Evolutionary conservation across 2,113 vertebrate species (phyloP), one percentile per base, ranked within the genome.

Genomic region (Tragelaphus scriptus): DNA sequence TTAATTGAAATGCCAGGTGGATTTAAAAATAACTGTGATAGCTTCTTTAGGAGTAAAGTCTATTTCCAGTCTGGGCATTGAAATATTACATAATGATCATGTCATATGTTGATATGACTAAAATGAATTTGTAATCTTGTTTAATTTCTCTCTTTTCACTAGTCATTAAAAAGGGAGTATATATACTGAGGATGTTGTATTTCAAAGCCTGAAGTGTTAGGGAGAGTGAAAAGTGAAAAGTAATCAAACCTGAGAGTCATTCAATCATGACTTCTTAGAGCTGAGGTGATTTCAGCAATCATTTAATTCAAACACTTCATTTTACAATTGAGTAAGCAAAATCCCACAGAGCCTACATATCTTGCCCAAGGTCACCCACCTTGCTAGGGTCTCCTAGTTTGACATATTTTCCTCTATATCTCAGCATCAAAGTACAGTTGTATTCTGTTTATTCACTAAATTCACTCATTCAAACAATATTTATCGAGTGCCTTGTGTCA

Each of bases 1-100:
- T 95, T 98, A 98, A 98, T 88, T 97, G 96, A 98, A 98, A 95
- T 98, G 96, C 63, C 96, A 98, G 93, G 96, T 94, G 53, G 79
- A 90, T 91, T 98, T 94, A 91, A 97, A 98, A 97, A 97, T 97
- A 97, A 96, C 84, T 95, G 84, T 81, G 58, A 95, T 89, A 49
- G 93, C 71, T 93, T 95, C 96, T 95, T 97, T 88, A 96, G 91
- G 53, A 97, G 23, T 88, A 96, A 96, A 8, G 87, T 80, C 59
- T 97, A 84, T 95, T 98, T 97, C 95, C 89, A 93, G 56, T 56
- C 86, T 75, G 86, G 55, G 75, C 71, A 59, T 44, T 97, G 94
- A 97, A 97, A 93, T 97, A 94, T 94, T 98, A 65, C 61, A 93
- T 97, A 98, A 97, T 95, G 96, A 96, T 95, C 14, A 3, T 97